Evolutionary conservation across 2,113 vertebrate genomes (phyloP), one percentile per base, ranked within the genome.

Genomic region (Hippoglossus stenolepis): DNA sequence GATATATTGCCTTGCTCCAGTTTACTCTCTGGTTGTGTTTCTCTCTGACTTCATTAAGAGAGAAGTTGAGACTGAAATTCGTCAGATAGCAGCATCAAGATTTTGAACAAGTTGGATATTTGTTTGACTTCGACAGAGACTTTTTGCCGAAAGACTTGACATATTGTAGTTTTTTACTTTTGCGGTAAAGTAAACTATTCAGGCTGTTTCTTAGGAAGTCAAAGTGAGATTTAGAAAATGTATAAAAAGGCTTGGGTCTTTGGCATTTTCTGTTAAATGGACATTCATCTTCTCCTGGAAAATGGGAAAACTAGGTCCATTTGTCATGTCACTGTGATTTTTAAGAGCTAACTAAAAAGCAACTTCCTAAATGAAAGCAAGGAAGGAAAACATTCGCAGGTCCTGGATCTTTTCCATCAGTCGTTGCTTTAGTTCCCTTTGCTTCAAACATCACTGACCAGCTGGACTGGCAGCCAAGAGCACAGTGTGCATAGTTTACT

Each of bases 251-350:
- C 0, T 1, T 40, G 11, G 6, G 53, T 43, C 6, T 71, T 21
- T 20, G 4, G 11, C 53, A 65, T 70, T 65, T 72, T 65, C 21
- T 63, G 21, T 67, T 58, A 49, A 66, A 72, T 57, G 31, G 47
- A n/a, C 70, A 54, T 45, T 31, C n/a, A 53, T 75, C 9, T 28
- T 73, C 35, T 28, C 45, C 69, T 51, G 15, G 26, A 35, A 82
- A 75, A 80, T 72, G 43, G 57, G 73, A 77, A 80, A 79, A 15
- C 17, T 51, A 60, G 43, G 57, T n/a, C 12, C 20, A 59, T 74
- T 69, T 73, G 67, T 60, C 3, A 63, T 78, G 66, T 80, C 18
- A 57, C 9, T 68, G 14, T 69, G 62, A 77, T 62, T 70, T 70
- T 60, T 65, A 61, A 65, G n/a, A 74, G 60, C 65, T 77, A 65